Percentiles rank a stretch among this genome's conserved stretches.
Evolutionary conservation across 2,113 vertebrate species (phyloP).

Genomic region (Hiodon alosoides): DNA sequence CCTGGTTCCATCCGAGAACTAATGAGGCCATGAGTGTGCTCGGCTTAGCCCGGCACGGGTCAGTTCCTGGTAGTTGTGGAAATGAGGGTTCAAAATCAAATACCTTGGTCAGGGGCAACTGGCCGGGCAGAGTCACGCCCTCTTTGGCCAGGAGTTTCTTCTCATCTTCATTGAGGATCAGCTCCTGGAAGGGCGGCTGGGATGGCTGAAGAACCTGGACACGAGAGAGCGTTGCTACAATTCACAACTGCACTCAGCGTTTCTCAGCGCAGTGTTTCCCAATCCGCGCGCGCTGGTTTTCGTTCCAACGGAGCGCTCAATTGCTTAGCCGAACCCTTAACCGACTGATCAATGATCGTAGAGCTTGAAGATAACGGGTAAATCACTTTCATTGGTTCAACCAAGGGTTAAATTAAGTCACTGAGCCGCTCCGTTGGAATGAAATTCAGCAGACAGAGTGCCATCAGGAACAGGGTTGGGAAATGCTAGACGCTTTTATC

Average conservation of each 20-base stretch:
- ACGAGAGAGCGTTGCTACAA: slow-evolving; percentile 31
- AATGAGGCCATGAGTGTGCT: too few species aligned
- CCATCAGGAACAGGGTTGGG: too few species aligned
- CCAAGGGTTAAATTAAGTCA: too few species aligned
- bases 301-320: too few species aligned
- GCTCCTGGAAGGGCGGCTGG: slow-evolving; percentile 70
- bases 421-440: too few species aligned
- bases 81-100: background rate
- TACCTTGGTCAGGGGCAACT: slow-evolving; percentile 93
- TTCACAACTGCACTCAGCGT: background rate
- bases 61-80: background rate
- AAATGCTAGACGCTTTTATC: background rate
- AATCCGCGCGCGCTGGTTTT: too few species aligned
- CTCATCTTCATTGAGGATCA: slow-evolving; percentile 88
- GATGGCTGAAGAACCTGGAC: slow-evolving; percentile 45
- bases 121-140: slow-evolving; percentile 75
- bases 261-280: background rate
- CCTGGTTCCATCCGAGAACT: too few species aligned
- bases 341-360: too few species aligned
- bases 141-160: slow-evolving; percentile 88
- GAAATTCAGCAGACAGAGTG: too few species aligned
- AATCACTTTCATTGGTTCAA: too few species aligned
- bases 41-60: background rate
- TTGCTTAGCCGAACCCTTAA: background rate
- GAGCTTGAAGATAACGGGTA: too few species aligned